Evolutionary conservation across 64 coral and sea anemone species (phyloP).

Genomic region (Montipora efflorescens): DNA sequence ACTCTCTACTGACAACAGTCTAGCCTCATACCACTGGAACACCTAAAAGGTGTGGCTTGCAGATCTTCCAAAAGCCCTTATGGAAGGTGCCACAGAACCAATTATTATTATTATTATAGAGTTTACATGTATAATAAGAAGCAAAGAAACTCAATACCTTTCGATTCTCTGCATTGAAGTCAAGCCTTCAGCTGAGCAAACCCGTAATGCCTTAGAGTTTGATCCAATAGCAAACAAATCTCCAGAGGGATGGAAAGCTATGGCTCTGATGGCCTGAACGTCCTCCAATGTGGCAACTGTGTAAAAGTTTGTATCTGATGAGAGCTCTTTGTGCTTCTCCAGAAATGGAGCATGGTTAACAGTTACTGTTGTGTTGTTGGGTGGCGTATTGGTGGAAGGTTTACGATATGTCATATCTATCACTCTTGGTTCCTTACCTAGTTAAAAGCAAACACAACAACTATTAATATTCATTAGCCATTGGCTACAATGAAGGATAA

Average conservation of each 20-base stretch:
- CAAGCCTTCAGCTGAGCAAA: constrained; percentile 84
- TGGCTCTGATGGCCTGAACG: constrained; percentile 90
- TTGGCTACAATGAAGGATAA: too few species aligned
- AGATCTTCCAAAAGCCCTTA: not conserved
- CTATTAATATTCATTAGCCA: too few species aligned
- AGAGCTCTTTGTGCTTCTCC: constrained; percentile 61
- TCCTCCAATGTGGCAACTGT: constrained; percentile 88
- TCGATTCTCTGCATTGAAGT: constrained; percentile 52
- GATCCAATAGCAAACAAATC: constrained; percentile 95
- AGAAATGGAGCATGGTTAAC: not conserved
- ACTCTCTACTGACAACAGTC: too few species aligned
- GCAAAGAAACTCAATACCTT: constrained; percentile 13
- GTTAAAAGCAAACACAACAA: not conserved
- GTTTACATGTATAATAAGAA: not conserved
- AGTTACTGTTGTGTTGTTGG: constrained; percentile 49
- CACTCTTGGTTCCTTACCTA: constrained; percentile 7
- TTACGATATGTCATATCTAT: constrained; percentile 77
- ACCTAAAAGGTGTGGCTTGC: too few species aligned
- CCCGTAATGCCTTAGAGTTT: constrained; percentile 90
- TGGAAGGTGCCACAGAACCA: not conserved
- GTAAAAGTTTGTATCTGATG: constrained; percentile 73
- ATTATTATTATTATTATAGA: not conserved
- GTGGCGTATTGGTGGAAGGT: constrained; percentile 60
- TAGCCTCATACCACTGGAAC: too few species aligned
- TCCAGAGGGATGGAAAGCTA: constrained; percentile 92